Conservation (phyloP, 1,140 invertebrate species). For the Hycleus phaleratus region DNA sequence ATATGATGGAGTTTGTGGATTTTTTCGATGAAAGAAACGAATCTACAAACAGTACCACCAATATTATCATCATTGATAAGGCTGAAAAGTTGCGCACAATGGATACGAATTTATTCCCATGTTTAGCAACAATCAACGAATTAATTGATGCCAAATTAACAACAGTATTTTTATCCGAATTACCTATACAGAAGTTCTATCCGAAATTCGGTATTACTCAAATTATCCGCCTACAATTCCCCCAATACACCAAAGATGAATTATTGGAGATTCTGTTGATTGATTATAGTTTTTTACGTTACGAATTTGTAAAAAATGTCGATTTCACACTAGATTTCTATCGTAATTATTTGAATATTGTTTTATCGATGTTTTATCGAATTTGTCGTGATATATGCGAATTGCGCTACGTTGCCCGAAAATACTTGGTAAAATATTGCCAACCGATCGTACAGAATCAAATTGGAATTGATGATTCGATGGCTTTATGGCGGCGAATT, state of each 20-base stretch:
- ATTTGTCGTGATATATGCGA: conserved; percentile 76
- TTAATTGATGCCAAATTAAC: conserved; percentile 64
- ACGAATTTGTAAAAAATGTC: conserved; percentile 25
- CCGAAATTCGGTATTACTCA: conserved; percentile 61
- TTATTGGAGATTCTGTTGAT: conserved; percentile 62
- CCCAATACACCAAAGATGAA: conserved; percentile 75
- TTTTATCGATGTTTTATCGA: conserved; percentile 72
- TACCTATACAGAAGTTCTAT: conserved; percentile 73
- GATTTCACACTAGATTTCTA: conserved; percentile 56
- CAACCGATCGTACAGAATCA: conserved; percentile 59
- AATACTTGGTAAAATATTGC: conserved; percentile 66
- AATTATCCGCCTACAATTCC: conserved; percentile 67
- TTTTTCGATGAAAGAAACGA: conserved; percentile 35
- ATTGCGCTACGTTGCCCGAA: conserved; percentile 60
- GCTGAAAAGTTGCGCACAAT: conserved; percentile 67
- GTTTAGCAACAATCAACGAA: conserved; percentile 65
- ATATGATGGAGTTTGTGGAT: conserved; percentile 62
- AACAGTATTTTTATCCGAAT: conserved; percentile 66
- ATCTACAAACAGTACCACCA: conserved; percentile 37
- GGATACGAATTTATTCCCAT: conserved; percentile 61
- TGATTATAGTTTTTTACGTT: conserved; percentile 34
- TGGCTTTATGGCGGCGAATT: conserved; percentile 70
- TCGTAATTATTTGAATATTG: conserved; percentile 67
- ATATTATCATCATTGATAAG: conserved; percentile 65
- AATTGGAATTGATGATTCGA: conserved; percentile 52